Base-by-base conservation (phyloP, 2,797 vertebrate genomes). In the Parauchenoglanis ngamensis region DNA sequence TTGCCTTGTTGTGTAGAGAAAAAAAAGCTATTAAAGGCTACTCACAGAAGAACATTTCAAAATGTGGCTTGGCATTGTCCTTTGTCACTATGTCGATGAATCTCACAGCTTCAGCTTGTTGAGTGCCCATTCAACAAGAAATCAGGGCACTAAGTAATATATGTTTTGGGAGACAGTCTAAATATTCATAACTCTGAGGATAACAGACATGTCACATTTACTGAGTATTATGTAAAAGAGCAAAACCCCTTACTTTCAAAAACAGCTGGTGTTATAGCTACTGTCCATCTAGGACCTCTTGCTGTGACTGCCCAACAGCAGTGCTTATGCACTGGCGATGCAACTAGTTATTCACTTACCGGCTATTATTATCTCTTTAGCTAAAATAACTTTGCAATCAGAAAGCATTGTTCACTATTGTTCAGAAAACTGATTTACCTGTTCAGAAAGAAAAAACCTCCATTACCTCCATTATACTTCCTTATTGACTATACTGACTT, bases 11-110 rank as follows among this genome's bases (percentile, higher is more conserved):
- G 2, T n/a, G 5, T 61, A 63, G 12, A 46, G 40, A 21, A 77
- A 40, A 77, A 40, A 19, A 12, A 3, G 7, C 6, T 31, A 82
- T 15, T 82, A 15, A 7, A 49, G 4, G 15, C 15, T 19, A 44
- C 57, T 63, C 57, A 81, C 23, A 25, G 56, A 44, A 59, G 56
- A 61, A 80, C 56, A n/a, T 61, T 80, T 61, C 31, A n/a, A 81
- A 81, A 46, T 46, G 78, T 63, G 35, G 40, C 12, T 63, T 81
- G 11, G 4, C 21, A 35, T 5, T 40, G 56, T 61, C 31, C 10
- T 80, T 61, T 61, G 21, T 61, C 56, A 52, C 13, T 15, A 8
- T 80, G 28, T 25, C 25, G 54, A 80, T 61, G 77, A 59, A 40
- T 44, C 21, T 40, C 3, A 61, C 57, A 81, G 57, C 35, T 17